Conservation (phyloP, 2,113 vertebrate genomes). For the Canis aureus region DNA sequence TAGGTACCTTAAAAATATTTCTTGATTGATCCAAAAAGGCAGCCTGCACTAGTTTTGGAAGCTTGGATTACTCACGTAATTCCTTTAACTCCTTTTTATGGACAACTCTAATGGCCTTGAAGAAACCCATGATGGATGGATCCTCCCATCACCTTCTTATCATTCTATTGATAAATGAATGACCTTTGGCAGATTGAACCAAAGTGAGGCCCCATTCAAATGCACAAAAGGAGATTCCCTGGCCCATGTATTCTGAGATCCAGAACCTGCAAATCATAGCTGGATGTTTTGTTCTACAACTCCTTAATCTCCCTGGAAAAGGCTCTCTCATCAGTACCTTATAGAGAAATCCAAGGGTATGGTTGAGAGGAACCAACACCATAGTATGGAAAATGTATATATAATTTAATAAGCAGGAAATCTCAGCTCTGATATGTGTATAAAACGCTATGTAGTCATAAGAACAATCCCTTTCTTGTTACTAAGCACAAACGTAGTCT, state of each 20-base stretch:
- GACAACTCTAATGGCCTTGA: background rate
- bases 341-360: background rate
- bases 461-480: background rate
- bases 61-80: background rate
- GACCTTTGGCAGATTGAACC: background rate
- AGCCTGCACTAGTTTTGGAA: background rate
- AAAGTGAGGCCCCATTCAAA: background rate
- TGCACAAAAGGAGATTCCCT: rapidly evolving
- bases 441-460: background rate
- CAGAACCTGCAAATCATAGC: rapidly evolving
- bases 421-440: background rate
- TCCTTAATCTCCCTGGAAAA: background rate
- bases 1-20: background rate
- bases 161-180: background rate
- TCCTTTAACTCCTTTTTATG: background rate
- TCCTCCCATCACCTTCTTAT: background rate
- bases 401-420: background rate
- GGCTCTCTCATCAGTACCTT: background rate
- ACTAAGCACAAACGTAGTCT: background rate
- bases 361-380: background rate
- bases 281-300: background rate
- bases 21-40: background rate
- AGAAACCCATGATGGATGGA: background rate
- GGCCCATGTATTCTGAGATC: background rate
- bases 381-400: background rate